Percentiles rank a stretch among this genome's conserved stretches.
phyloP scores from a whole-genome alignment of 2,888 invertebrate genomes.

The Bellardia bayeri region DNA sequence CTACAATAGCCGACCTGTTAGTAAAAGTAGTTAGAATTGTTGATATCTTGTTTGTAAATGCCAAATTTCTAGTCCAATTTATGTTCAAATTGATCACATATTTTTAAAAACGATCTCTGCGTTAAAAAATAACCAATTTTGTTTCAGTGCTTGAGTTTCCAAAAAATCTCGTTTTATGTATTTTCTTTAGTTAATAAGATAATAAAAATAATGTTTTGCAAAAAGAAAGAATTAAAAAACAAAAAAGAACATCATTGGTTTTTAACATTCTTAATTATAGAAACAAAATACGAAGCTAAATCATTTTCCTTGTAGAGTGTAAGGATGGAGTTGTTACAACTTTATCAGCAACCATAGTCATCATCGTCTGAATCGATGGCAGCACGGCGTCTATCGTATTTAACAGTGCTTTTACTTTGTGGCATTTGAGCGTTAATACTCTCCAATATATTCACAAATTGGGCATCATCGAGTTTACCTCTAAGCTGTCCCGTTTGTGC shows the following conservation, averaged over 20 bases:
- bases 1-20: slow-evolving; percentile 65
- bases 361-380: slow-evolving; percentile 95
- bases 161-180: slow-evolving; percentile 40
- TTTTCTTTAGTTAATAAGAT: slow-evolving; percentile 47
- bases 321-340: background rate
- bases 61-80: slow-evolving; percentile 65
- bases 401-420: slow-evolving; percentile 91
- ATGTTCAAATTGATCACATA: slow-evolving; percentile 8
- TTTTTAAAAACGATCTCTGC: slow-evolving; percentile 27
- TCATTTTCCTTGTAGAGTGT: background rate
- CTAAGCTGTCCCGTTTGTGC: slow-evolving; percentile 95
- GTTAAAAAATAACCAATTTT: slow-evolving; percentile 7
- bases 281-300: slow-evolving; percentile 19
- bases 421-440: slow-evolving; percentile 94
- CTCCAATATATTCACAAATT: slow-evolving; percentile 93
- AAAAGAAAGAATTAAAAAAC: slow-evolving; percentile 53
- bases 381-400: slow-evolving; percentile 95
- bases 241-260: slow-evolving; percentile 42
- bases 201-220: slow-evolving; percentile 52
- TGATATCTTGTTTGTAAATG: slow-evolving; percentile 41
- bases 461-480: slow-evolving; percentile 92
- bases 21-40: slow-evolving; percentile 54
- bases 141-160: slow-evolving; percentile 27
- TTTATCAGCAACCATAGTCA: slow-evolving; percentile 83
- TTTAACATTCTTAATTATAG: slow-evolving; percentile 42